Base-by-base conservation (phyloP, 92 coral and sea anemone genomes). In the Palythoa grandis region DNA sequence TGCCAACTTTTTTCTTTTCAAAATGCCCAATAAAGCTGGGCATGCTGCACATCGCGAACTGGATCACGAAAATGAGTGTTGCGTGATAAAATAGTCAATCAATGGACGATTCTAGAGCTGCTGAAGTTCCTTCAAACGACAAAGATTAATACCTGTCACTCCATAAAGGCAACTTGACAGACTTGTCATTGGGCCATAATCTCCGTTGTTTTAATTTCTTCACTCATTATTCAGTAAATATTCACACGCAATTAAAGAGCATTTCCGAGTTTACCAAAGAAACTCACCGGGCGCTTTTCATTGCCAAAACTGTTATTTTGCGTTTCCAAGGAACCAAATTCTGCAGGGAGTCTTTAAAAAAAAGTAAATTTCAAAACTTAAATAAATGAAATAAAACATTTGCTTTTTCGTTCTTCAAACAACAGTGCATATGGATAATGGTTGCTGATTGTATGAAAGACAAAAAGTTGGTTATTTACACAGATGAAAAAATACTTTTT, bases 1-100 rank as follows among this genome's bases (percentile, higher is more conserved):
- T 73, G 23, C 16, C 20, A 9, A 14, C 53, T 80, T 80, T 80
- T 53, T 65, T 80, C 74, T 48, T 80, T 22, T 80, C 85, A 66
- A 53, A 43, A 66, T 80, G 37, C 15, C 74, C 85, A 3, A 80
- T 65, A 43, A 80, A 80, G 15, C 85, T 80, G 16, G 85, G 85
- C 66, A 66, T 80, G 16, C 43, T 70, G 61, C 85, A 80, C 85
- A 80, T 80, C 15, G 24, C 43, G 66, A 70, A 52, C 40, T 63
- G 20, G 22, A n/a, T 63, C 69, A 63, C 69, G 22, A 63, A 63
- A 63, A 23, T 5, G 65, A 15, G 17, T 58, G n/a, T 16, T 58
- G 22, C 19, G 65, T 15, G 65, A 19, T 63, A 63, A 24, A 3
- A 43, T 43, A 43, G 50, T 8, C 6, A 43, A 43, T 43, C 50